Evolutionary conservation across 1,140 invertebrate species (phyloP), one percentile per base, ranked within the genome.

Genomic region (Ectropis grisescens): DNA sequence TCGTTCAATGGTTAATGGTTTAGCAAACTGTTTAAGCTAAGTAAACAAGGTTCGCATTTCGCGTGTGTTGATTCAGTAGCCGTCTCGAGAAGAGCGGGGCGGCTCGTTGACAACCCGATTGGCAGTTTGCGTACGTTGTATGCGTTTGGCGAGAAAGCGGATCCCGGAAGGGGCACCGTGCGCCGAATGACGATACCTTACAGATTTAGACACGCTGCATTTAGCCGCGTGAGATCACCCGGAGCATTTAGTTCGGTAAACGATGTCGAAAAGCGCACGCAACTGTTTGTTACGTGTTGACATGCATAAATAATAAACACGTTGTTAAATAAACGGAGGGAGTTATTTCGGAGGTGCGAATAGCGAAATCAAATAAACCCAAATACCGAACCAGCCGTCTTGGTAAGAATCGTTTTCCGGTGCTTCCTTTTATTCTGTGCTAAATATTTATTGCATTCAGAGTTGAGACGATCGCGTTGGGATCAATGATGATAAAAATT

Each of bases 211-310:
- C 41, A 38, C 39, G 52, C 65, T 69, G 58, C 61, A 65, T 70
- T 72, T 67, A 62, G 64, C 66, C 41, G 49, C 41, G 58, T 72
- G 71, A 76, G 59, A 71, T 76, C 64, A 76, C 48, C 55, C 38
- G 45, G 45, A 49, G 59, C 50, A 60, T 59, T 59, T 54, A 19
- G 16, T 19, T 19, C 8, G 16, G 16, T 19, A 8, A 4, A 19
- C 16, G 16, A 4, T 19, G 16, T 19, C 8, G 16, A 19, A 19
- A 19, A 19, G 16, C 16, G 33, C 24, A 44, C 25, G 29, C 28
- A 41, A 4, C 3, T 19, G 8, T 19, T 19, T 19, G 16, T 19
- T 19, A 4, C 16, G 16, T 19, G 16, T 19, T 19, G 16, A 19
- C 16, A 19, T 19, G 16, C 16, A 3, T n/a, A n/a, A n/a, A 19